phyloP scores from a whole-genome alignment of 2,797 vertebrate genomes.

The Tapera naevia region DNA sequence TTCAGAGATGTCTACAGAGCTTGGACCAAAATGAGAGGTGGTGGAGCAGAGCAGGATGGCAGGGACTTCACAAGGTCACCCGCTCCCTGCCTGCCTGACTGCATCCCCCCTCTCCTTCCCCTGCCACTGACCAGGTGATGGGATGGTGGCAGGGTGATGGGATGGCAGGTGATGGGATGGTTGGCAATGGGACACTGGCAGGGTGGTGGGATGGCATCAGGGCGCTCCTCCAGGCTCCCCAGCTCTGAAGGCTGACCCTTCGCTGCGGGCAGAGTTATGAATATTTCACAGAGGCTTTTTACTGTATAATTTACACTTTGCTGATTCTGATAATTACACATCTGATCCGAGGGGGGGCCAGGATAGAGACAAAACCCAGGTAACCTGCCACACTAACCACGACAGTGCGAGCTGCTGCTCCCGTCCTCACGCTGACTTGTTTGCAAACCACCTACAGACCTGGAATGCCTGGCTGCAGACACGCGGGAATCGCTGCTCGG shows the following conservation, averaged over 20 bases:
- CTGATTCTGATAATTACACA: not conserved
- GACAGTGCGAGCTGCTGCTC: not conserved
- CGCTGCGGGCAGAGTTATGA: not conserved
- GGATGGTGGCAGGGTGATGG: not conserved
- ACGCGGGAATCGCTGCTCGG: not conserved
- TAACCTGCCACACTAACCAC: not conserved
- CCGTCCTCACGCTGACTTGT: not conserved
- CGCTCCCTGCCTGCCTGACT: not conserved
- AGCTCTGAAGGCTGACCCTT: not conserved
- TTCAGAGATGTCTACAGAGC: slow-evolving; percentile 29
- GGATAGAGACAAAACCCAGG: not conserved
- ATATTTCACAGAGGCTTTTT: not conserved
- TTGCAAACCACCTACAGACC: not conserved
- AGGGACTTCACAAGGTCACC: not conserved
- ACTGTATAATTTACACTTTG: not conserved
- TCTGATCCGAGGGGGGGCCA: not conserved
- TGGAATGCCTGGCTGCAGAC: not conserved
- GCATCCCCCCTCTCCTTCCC: not conserved
- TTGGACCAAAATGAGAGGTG: slow-evolving; percentile 39
- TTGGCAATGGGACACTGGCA: not conserved
- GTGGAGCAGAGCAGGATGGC: not conserved
- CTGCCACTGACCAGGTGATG: too few species aligned
- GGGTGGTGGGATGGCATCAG: not conserved
- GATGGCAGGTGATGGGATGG: not conserved
- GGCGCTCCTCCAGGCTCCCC: not conserved